Percentiles rank a stretch among this genome's conserved stretches.
Conservation (phyloP, 2,888 invertebrate species). For the Netelia fuscicornis region DNA sequence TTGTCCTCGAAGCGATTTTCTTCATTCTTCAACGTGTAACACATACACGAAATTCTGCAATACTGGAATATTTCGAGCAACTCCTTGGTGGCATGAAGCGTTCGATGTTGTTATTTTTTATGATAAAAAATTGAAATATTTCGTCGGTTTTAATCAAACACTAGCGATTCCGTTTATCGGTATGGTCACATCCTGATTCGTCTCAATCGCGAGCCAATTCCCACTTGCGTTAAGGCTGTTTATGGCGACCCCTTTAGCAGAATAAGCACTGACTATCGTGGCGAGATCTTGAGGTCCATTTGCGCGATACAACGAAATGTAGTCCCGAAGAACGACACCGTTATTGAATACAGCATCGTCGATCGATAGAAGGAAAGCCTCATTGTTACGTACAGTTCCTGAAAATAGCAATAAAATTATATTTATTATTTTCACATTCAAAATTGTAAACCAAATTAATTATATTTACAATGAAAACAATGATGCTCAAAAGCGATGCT, state of each 20-base stretch:
- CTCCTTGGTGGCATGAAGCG: constrained; percentile 15
- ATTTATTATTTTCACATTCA: constrained; percentile 15
- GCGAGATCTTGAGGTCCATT: constrained; percentile 77
- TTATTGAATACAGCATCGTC: constrained; percentile 81
- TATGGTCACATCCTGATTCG: constrained; percentile 74
- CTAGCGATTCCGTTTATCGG: constrained; percentile 74
- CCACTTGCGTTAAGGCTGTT: constrained; percentile 80
- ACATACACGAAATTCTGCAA: constrained; percentile 61
- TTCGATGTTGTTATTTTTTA: background rate
- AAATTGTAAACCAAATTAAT: constrained; percentile 18
- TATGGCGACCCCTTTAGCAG: constrained; percentile 77
- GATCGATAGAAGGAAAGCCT: constrained; percentile 80
- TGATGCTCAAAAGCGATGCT: background rate
- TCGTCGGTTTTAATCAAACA: constrained; percentile 68
- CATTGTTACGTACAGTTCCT: constrained; percentile 83
- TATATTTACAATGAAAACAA: background rate
- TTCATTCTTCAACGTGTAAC: background rate
- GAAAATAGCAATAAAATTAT: constrained; percentile 27
- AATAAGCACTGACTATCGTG: constrained; percentile 79
- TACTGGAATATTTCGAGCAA: constrained; percentile 65
- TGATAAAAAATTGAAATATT: background rate
- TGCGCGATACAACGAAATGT: constrained; percentile 76
- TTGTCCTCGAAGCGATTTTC: constrained; percentile 12
- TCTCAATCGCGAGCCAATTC: constrained; percentile 82
- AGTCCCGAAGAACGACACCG: constrained; percentile 79